Conservation (phyloP, 2,113 vertebrate species). For the Eidolon helvum region DNA sequence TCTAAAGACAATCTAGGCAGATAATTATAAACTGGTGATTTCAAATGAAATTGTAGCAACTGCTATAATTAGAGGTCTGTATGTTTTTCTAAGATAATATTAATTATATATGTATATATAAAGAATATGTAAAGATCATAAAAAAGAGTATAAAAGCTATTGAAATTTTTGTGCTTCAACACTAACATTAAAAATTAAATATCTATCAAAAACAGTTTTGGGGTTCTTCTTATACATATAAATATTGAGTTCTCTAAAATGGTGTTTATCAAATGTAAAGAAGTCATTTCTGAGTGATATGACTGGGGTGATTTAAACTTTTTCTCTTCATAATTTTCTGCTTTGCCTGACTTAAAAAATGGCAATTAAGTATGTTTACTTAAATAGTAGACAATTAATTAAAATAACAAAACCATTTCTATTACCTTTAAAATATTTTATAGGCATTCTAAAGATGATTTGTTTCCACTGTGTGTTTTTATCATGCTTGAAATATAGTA, state of each 20-base stretch:
- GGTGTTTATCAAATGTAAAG: neutral
- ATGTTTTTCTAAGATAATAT: neutral
- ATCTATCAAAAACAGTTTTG: neutral
- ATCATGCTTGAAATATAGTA: neutral
- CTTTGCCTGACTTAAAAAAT: neutral
- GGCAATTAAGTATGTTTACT: neutral
- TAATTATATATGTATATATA: neutral
- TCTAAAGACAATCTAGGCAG: neutral
- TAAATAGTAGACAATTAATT: neutral
- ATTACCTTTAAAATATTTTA: neutral
- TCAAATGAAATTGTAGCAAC: neutral
- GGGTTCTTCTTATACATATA: neutral
- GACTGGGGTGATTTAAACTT: neutral
- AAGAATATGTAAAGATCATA: neutral
- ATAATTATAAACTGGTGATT: neutral
- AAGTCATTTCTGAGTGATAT: neutral
- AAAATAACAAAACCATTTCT: neutral
- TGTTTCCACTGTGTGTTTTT: neutral
- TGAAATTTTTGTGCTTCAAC: neutral
- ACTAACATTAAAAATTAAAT: neutral
- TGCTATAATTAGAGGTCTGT: neutral
- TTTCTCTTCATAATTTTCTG: neutral
- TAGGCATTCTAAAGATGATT: neutral
- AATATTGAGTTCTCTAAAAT: neutral
- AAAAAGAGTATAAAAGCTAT: neutral